A percentile compares a stretch with the other conserved stretches of the same genome.
Conservation (phyloP, 2,888 invertebrate species). For the Standfussiana lucernea region DNA sequence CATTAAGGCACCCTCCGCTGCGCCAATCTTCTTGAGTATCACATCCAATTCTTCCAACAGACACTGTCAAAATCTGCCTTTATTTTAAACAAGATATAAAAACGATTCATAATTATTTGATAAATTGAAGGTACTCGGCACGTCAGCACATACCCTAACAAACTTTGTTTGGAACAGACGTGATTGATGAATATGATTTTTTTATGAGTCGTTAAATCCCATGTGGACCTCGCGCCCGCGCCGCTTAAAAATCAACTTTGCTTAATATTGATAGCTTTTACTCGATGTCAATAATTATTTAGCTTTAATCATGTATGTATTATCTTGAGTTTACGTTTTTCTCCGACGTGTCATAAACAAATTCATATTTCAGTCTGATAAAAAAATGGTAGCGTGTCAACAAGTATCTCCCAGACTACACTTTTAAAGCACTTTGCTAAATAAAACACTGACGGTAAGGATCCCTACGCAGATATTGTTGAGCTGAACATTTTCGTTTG, state of each 20-base stretch:
- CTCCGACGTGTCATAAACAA: constrained; percentile 6
- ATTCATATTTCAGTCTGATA: constrained; percentile 24
- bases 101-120: constrained; percentile 67
- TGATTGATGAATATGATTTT: constrained; percentile 72
- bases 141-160: constrained; percentile 66
- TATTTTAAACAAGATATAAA: constrained; percentile 70
- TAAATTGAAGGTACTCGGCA: constrained; percentile 65
- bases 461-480: constrained; percentile 38
- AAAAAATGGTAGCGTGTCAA: constrained; percentile 33
- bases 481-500: constrained; percentile 47
- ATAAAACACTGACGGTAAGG: constrained; percentile 49
- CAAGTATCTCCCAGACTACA: constrained; percentile 39
- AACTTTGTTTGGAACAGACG: constrained; percentile 68
- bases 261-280: constrained; percentile 66
- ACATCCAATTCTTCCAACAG: constrained; percentile 83
- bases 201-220: constrained; percentile 71
- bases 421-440: constrained; percentile 44
- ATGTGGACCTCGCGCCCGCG: constrained; percentile 59
- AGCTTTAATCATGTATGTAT: constrained; percentile 42
- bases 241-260: constrained; percentile 63
- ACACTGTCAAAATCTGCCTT: constrained; percentile 75
- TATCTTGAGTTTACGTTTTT: constrained; percentile 17
- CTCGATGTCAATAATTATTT: constrained; percentile 59
- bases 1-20: constrained; percentile 87
- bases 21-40: constrained; percentile 88